These are phyloP conservation scores for Pocillopora grandis DNA, from an alignment of 92 coral and sea anemone genomes.

Conservation along the genomic window DNA sequence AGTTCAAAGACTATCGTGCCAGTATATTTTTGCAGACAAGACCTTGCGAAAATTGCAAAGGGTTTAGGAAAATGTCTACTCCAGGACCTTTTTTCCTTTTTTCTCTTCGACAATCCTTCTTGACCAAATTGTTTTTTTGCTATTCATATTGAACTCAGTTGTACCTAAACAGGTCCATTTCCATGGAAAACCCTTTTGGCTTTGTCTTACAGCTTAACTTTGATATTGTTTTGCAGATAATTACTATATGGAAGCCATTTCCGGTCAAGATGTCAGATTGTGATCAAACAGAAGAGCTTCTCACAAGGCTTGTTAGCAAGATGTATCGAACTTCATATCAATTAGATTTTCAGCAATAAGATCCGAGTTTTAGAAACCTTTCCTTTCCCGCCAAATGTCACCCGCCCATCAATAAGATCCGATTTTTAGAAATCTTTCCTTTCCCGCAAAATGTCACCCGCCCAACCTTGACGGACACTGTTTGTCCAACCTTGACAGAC, in stretches of 20 bases:
- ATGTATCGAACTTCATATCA: conserved; percentile 63
- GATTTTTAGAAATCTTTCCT: neutral
- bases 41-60: too few relatives aligned
- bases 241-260: conserved; percentile 79
- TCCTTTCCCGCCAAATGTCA: neutral
- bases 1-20: too few relatives aligned
- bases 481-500: too few relatives aligned
- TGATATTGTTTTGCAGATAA: conserved; percentile 32
- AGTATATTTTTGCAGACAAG: too few relatives aligned
- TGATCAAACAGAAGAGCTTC: conserved; percentile 46
- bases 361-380: neutral
- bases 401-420: neutral
- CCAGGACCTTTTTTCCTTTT: too few relatives aligned
- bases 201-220: neutral
- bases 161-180: too few relatives aligned
- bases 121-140: too few relatives aligned
- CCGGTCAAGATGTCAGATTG: conserved; percentile 58
- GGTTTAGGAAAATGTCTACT: too few relatives aligned
- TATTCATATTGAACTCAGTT: too few relatives aligned
- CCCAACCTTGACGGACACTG: too few relatives aligned
- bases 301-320: conserved; percentile 42
- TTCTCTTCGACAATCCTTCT: too few relatives aligned
- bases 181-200: too few relatives aligned
- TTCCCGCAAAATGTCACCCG: neutral
- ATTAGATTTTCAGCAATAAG: conserved; percentile 35